Base-by-base conservation (phyloP, 2,888 invertebrate genomes). In the Chorisops tibialis region DNA sequence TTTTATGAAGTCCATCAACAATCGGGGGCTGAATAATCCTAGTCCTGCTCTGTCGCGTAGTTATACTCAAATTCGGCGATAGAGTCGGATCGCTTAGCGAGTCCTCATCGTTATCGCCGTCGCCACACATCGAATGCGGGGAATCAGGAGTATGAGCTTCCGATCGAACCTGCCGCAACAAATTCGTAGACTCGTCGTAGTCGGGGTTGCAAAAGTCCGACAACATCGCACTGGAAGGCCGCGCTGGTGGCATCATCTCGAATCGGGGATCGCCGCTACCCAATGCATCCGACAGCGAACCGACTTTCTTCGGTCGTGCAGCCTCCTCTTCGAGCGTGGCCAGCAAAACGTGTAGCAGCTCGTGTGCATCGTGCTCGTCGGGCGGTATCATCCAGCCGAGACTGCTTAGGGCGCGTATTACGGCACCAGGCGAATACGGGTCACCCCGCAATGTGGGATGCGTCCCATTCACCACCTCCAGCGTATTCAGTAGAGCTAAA, bases 281-380 rank as follows among this genome's bases (percentile, higher is more conserved):
- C 30, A 88, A 76, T 1, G 89, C 90, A 75, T 91, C 90, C 0
- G 89, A 89, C 2, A 91, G 80, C 69, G 89, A 88, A 47, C 91
- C 89, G 50, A 75, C 64, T 64, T 75, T 75, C 37, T 76, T 75
- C 1, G 77, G 76, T 38, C 75, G 69, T 14, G 71, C 69, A 4
- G 84, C 85, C 78, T 97, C 96, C 73, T 94, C 92, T 73, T 95
- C 94, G 51, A 96, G 80, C 12, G 95, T 93, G n/a, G 91, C 86
- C 7, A 95, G 81, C 69, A 97, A 80, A 7, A 94, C 89, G 76
- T 94, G 93, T 69, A 96, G 86, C 56, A 97, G 78, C 78, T 97
- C 96, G 74, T 96, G 96, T 1, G 95, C 92, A 79, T 97, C 97
- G 77, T 96, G 90, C 79, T 96, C 93, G 67, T 93, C 93, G 19